phyloP scores from a whole-genome alignment of 2,888 invertebrate species.

The Leptopterna dolabrata region DNA sequence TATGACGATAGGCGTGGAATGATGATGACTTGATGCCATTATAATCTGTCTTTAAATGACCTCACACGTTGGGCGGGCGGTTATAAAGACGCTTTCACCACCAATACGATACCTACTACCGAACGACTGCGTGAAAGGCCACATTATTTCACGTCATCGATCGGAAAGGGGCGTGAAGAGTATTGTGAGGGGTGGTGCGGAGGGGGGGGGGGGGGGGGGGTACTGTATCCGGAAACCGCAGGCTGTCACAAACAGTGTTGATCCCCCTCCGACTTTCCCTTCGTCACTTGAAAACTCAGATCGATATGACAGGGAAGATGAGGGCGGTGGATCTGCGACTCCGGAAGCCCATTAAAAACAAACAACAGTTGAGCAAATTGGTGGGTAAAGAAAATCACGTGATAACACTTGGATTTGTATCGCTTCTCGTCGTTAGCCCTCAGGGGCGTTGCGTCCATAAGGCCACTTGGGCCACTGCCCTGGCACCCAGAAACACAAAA shows the following conservation, averaged over 20 bases:
- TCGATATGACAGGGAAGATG: not conserved
- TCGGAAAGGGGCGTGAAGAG: not conserved
- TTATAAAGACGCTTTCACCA: not conserved
- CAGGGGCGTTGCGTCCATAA: too few relatives aligned
- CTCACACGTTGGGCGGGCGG: not conserved
- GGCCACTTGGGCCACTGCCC: too few relatives aligned
- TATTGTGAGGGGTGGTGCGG: not conserved
- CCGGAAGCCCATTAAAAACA: not conserved
- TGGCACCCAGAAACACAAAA: too few relatives aligned
- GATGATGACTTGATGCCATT: too few relatives aligned
- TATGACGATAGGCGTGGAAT: too few relatives aligned
- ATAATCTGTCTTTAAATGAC: not conserved
- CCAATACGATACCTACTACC: not conserved
- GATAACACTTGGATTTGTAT: too few relatives aligned
- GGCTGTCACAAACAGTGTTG: conserved; percentile 40
- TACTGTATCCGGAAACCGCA: conserved; percentile 31
- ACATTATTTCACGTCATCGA: conserved; percentile 33
- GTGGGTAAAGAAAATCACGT: not conserved
- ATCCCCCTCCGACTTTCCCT: conserved; percentile 1
- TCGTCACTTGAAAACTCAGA: not conserved
- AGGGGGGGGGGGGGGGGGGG: not conserved
- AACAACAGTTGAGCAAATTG: not conserved
- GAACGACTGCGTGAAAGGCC: not conserved
- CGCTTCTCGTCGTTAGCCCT: too few relatives aligned
- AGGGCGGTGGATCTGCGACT: not conserved